Conservation (phyloP, 2,888 invertebrate species). For the Zygothrica quintamaculata region DNA sequence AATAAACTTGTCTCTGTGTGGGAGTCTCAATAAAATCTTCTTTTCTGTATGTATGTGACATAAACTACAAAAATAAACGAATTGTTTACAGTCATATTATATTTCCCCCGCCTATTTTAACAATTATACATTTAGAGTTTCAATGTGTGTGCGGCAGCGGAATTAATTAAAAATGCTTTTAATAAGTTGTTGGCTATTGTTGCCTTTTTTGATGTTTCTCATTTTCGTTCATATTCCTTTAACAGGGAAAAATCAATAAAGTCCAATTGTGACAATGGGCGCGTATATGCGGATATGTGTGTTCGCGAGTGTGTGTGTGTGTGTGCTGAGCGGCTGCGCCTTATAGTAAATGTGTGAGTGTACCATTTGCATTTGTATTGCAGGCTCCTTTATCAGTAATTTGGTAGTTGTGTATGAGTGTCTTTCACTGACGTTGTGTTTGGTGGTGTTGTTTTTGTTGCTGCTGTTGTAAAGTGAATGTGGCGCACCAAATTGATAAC, state of each 20-base stretch:
- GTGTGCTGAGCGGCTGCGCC: conserved; percentile 49
- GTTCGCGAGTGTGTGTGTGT: conserved; percentile 24
- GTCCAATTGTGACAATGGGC: conserved; percentile 63
- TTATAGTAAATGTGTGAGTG: conserved; percentile 25
- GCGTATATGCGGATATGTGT: conserved; percentile 36
- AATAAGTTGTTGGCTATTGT: conserved; percentile 23
- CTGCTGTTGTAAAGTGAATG: conserved; percentile 37
- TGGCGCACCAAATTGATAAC: conserved; percentile 50
- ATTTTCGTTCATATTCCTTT: conserved; percentile 56
- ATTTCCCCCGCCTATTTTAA: conserved; percentile 18
- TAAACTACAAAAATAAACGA: conserved; percentile 46
- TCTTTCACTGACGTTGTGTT: conserved; percentile 10
- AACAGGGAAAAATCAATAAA: conserved; percentile 80
- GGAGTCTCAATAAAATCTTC: conserved; percentile 71
- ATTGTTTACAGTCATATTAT: conserved; percentile 33
- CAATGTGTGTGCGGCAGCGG: conserved; percentile 1
- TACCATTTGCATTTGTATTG: conserved; percentile 38
- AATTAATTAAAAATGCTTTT: conserved; percentile 33
- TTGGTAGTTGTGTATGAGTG: conserved; percentile 9
- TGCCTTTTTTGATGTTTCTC: conserved; percentile 20
- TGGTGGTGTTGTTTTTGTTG: conserved; percentile 27
- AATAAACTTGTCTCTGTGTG: conserved; percentile 59
- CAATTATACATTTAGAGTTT: conserved; percentile 11
- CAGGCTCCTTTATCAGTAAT: conserved; percentile 64
- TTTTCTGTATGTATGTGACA: conserved; percentile 62